phyloP scores from a whole-genome alignment of 2,797 vertebrate genomes.

The Hylomyscus alleni region DNA sequence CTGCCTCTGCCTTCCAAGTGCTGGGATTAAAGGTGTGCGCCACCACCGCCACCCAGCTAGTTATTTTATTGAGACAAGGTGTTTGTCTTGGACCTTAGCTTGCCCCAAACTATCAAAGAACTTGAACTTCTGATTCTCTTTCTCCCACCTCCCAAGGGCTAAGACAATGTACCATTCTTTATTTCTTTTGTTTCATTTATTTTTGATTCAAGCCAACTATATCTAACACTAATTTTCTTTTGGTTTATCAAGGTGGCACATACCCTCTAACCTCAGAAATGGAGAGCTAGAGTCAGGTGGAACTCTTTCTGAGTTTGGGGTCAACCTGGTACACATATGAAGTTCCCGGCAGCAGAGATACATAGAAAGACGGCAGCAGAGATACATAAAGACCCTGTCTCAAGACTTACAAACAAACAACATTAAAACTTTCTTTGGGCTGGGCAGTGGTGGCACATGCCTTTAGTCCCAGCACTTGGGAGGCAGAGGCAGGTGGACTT shows the following conservation, averaged over 20 bases:
- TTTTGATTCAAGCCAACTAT: neutral
- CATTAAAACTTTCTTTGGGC: neutral
- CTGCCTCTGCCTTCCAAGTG: too few species aligned
- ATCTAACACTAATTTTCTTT: neutral
- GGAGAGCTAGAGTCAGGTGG: neutral
- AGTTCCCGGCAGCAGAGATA: neutral
- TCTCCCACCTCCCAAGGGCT: neutral
- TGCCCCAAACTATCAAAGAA: neutral
- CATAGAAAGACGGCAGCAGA: neutral
- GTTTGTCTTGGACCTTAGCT: neutral
- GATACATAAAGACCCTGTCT: neutral
- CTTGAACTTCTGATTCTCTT: neutral
- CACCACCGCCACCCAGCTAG: too few species aligned
- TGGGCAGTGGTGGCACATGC: too few species aligned
- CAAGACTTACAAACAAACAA: neutral
- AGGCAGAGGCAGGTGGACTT: too few species aligned
- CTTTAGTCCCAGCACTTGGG: too few species aligned
- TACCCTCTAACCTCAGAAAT: neutral
- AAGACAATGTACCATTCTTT: too few species aligned
- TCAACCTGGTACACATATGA: neutral
- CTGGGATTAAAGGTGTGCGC: too few species aligned
- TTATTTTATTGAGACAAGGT: neutral
- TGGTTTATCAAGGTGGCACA: neutral
- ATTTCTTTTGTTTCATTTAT: neutral
- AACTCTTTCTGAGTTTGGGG: neutral